phyloP scores from a whole-genome alignment of 2,888 invertebrate genomes.

The Seira ritae region DNA sequence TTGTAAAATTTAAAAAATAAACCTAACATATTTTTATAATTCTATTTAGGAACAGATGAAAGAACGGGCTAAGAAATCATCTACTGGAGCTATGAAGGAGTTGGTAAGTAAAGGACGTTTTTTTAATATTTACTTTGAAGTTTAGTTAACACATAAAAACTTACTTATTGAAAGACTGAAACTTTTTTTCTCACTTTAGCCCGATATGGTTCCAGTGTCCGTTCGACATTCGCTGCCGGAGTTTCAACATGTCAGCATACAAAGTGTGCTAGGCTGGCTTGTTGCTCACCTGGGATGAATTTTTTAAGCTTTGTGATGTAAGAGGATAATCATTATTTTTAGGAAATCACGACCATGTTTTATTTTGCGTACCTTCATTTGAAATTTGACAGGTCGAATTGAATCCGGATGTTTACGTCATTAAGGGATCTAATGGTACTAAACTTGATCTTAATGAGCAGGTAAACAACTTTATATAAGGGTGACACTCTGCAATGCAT shows the following conservation, averaged over 20 bases:
- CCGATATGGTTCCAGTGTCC: constrained; percentile 59
- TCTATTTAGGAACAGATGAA: background rate
- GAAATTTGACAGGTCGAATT: constrained; percentile 36
- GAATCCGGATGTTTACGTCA: constrained; percentile 42
- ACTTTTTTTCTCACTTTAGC: constrained; percentile 31
- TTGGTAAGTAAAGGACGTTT: background rate
- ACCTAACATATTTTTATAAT: background rate
- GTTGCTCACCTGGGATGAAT: constrained; percentile 62
- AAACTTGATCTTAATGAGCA: constrained; percentile 27
- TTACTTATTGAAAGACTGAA: background rate
- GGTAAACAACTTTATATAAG: constrained; percentile 26
- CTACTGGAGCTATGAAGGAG: background rate
- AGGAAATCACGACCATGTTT: background rate
- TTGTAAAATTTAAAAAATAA: too few relatives aligned
- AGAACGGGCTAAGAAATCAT: background rate
- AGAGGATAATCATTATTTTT: background rate
- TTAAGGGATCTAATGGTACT: constrained; percentile 52
- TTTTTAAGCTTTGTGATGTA: constrained; percentile 59
- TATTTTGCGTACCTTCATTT: background rate
- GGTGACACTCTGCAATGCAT: background rate
- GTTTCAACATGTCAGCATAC: constrained; percentile 35
- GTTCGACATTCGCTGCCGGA: constrained; percentile 57
- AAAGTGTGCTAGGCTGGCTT: constrained; percentile 58
- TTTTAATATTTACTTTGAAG: background rate
- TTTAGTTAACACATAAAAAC: too few relatives aligned